Conservation (phyloP, 2,888 invertebrate species). For the Platerodrilus igneus region DNA sequence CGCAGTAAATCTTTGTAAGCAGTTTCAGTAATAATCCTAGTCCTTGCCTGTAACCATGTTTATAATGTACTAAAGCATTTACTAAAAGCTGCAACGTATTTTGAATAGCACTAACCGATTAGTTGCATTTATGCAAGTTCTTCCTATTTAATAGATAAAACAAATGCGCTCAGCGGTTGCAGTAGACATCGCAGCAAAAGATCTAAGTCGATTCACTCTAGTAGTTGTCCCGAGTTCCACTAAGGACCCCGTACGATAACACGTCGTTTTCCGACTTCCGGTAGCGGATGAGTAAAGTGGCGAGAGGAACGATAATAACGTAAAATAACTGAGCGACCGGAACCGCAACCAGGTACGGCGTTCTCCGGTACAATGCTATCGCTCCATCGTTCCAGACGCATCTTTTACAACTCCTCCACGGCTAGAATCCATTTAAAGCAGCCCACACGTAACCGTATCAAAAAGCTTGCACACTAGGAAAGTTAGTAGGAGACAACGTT, state of each 20-base stretch:
- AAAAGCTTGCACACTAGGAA: slow-evolving; percentile 1
- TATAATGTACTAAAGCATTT: too few species aligned
- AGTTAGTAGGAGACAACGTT: slow-evolving; percentile 9
- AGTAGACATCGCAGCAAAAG: slow-evolving; percentile 20
- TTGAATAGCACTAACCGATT: too few species aligned
- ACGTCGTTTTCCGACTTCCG: slow-evolving; percentile 39
- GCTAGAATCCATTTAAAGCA: slow-evolving; percentile 14
- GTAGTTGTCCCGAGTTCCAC: slow-evolving; percentile 21
- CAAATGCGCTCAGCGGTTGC: too few species aligned
- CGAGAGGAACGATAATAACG: slow-evolving; percentile 44
- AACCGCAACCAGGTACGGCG: slow-evolving; percentile 37
- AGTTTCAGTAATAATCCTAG: too few species aligned
- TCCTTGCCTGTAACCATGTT: too few species aligned
- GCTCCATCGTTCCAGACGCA: slow-evolving; percentile 25
- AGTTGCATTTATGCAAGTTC: too few species aligned
- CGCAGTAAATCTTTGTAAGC: too few species aligned
- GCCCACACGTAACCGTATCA: slow-evolving; percentile 14
- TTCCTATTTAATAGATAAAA: too few species aligned
- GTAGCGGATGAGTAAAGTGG: slow-evolving; percentile 41
- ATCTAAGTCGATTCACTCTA: slow-evolving; percentile 24
- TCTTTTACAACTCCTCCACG: slow-evolving; percentile 24
- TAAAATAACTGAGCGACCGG: slow-evolving; percentile 38
- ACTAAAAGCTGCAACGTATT: too few species aligned
- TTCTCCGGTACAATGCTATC: slow-evolving; percentile 28
- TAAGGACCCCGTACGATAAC: slow-evolving; percentile 31